These are phyloP conservation scores for Scalopus aquaticus DNA, from an alignment of 2,113 vertebrate species.

Conservation along the genomic window DNA sequence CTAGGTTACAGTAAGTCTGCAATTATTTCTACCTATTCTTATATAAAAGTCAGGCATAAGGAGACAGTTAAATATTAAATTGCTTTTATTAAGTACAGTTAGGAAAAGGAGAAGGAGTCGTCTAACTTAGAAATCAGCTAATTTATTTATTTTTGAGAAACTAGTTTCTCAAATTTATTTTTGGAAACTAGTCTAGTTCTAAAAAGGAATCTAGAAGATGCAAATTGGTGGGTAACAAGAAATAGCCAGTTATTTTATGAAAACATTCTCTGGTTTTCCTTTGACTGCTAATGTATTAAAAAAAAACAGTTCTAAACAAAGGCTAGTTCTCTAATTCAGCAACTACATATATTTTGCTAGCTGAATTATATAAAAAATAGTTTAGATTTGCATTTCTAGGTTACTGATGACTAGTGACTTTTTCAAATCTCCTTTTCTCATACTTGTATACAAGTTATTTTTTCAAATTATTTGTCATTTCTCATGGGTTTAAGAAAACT, in stretches of 20 bases:
- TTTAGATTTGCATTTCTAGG: neutral
- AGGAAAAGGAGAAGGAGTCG: neutral
- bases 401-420: neutral
- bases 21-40: neutral
- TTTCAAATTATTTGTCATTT: conserved; percentile 14
- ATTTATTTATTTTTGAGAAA: conserved; percentile 27
- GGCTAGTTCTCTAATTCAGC: neutral
- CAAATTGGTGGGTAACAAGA: neutral
- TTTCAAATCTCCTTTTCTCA: neutral
- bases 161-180: neutral
- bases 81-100: neutral
- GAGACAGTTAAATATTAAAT: neutral
- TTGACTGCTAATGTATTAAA: neutral
- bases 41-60: neutral
- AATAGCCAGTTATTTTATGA: neutral
- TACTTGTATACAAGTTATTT: neutral
- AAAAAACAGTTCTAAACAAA: neutral
- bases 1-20: neutral
- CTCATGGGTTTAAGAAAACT: conserved; percentile 29
- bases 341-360: neutral
- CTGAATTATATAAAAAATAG: neutral
- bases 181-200: neutral
- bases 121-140: neutral
- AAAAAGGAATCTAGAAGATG: neutral
- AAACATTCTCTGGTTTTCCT: neutral